Percentiles rank a stretch among this genome's conserved stretches.
Conservation (phyloP, 2,797 vertebrate genomes). For the Parotocinclus haroldoi region DNA sequence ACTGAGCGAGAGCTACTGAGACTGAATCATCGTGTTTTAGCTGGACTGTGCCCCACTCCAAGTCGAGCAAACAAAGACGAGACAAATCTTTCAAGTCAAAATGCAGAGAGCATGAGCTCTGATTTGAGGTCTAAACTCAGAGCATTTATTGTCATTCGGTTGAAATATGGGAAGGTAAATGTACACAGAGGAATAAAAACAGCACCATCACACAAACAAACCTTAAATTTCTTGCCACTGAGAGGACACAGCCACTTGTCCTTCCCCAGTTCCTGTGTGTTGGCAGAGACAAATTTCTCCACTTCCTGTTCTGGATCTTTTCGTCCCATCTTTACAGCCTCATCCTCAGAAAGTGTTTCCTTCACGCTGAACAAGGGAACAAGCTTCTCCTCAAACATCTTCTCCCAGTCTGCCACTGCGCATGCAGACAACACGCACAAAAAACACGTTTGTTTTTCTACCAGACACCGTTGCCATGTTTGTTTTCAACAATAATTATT, state of each 20-base stretch:
- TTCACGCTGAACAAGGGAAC: constrained; percentile 78
- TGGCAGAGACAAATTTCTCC: constrained; percentile 88
- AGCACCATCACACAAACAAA: constrained; percentile 43
- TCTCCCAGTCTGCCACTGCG: constrained; percentile 86
- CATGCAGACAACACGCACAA: neutral
- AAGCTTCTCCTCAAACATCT: constrained; percentile 87
- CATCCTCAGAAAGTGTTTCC: constrained; percentile 84
- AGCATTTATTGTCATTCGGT: neutral
- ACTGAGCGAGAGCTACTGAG: too few relatives aligned
- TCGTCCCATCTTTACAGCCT: constrained; percentile 86
- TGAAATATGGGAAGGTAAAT: neutral
- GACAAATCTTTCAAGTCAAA: too few relatives aligned
- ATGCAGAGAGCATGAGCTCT: too few relatives aligned
- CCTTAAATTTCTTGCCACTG: constrained; percentile 94
- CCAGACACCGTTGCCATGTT: too few relatives aligned
- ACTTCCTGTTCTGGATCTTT: constrained; percentile 88
- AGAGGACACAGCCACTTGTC: constrained; percentile 93
- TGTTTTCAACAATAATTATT: too few relatives aligned
- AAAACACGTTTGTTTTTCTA: neutral
- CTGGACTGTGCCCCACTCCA: too few relatives aligned
- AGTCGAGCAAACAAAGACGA: too few relatives aligned
- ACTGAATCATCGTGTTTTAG: too few relatives aligned
- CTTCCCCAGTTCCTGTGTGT: constrained; percentile 90
- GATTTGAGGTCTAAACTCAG: too few relatives aligned
- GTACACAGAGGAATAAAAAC: neutral